A percentile compares a stretch with the other conserved stretches of the same genome.
Evolutionary conservation across 2,888 invertebrate species (phyloP).

Genomic region (Eulithis testata): DNA sequence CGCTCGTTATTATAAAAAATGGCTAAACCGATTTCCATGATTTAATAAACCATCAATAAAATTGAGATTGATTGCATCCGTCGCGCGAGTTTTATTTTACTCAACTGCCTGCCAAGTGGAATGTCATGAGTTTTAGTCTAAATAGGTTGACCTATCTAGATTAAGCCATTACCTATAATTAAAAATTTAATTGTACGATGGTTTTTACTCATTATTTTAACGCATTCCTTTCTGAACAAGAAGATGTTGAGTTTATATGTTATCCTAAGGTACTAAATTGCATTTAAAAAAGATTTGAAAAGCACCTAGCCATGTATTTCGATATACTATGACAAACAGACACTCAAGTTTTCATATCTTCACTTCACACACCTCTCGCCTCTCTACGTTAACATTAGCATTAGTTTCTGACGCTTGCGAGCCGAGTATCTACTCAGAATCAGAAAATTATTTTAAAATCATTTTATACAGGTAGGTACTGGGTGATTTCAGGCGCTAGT

Average conservation of each 20-base stretch:
- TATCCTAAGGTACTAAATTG: no score
- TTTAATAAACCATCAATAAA: constrained; percentile 32
- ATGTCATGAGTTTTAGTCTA: not conserved
- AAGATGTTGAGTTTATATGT: no score
- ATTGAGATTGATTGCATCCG: constrained; percentile 25
- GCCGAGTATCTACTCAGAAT: not conserved
- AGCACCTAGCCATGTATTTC: not conserved
- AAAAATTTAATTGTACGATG: no score
- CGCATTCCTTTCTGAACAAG: no score
- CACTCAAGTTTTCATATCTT: constrained; percentile 21
- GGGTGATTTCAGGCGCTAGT: no score
- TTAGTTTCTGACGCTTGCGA: not conserved
- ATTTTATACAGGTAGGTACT: no score
- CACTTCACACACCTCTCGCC: constrained; percentile 16
- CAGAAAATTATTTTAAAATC: no score
- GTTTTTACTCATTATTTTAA: no score
- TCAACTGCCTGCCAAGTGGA: not conserved
- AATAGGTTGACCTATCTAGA: no score
- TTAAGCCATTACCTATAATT: no score
- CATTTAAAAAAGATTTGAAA: no score
- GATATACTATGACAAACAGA: not conserved
- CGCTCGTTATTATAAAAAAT: constrained; percentile 35
- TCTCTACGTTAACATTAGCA: constrained; percentile 4
- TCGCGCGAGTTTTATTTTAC: not conserved
- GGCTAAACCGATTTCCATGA: constrained; percentile 47